A percentile compares a stretch with the other conserved stretches of the same genome.
phyloP scores from a whole-genome alignment of 1,140 invertebrate genomes.

The Trachymyrmex septentrionalis region DNA sequence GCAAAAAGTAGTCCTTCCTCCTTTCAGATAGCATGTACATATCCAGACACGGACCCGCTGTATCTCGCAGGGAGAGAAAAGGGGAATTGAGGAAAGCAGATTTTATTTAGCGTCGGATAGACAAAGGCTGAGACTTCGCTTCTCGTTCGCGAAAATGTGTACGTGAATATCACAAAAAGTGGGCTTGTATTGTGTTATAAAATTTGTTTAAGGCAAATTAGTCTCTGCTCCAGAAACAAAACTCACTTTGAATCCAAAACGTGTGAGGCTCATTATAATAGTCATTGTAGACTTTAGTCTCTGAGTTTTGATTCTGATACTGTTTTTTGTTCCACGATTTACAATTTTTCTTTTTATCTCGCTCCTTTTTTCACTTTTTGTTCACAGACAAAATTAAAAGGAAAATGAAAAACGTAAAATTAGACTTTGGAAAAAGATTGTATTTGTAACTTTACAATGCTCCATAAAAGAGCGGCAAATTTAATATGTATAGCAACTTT shows the following conservation, averaged over 20 bases:
- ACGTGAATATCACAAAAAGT: neutral
- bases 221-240: slow-evolving; percentile 6
- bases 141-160: slow-evolving; percentile 23
- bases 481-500: slow-evolving; percentile 1
- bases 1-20: slow-evolving; percentile 77
- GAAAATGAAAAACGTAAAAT: neutral
- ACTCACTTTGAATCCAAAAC: neutral
- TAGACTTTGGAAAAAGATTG: neutral
- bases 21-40: slow-evolving; percentile 72
- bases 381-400: neutral
- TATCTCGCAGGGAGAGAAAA: slow-evolving; percentile 31
- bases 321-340: slow-evolving; percentile 22
- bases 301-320: slow-evolving; percentile 2
- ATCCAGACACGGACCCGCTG: slow-evolving; percentile 19
- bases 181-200: neutral
- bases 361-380: neutral
- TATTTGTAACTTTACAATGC: neutral
- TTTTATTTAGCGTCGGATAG: slow-evolving; percentile 33
- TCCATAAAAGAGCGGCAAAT: neutral
- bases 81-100: neutral
- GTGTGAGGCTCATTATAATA: slow-evolving; percentile 12
- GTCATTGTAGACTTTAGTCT: slow-evolving; percentile 34
- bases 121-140: slow-evolving; percentile 34
- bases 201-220: slow-evolving; percentile 19
- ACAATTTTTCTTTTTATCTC: slow-evolving; percentile 2